phyloP scores from a whole-genome alignment of 2,888 invertebrate species.

The Colostygia pectinataria region DNA sequence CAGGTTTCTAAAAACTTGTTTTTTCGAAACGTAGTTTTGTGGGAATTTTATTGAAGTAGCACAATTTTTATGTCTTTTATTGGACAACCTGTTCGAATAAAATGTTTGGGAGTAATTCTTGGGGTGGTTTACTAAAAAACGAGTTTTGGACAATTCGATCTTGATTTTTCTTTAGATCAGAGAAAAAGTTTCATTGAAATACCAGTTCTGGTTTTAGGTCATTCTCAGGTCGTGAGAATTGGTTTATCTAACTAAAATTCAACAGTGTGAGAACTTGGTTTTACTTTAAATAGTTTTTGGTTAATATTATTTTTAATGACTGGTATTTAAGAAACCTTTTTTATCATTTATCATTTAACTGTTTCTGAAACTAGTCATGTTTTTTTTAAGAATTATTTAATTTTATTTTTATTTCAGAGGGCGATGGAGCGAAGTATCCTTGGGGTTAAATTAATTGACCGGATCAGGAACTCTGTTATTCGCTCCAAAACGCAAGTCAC shows the following conservation, averaged over 20 bases:
- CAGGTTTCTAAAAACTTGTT: conserved; percentile 51
- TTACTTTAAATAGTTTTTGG: too few species aligned
- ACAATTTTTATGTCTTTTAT: conserved; percentile 45
- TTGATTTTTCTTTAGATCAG: conserved; percentile 33
- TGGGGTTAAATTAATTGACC: too few species aligned
- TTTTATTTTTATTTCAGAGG: too few species aligned
- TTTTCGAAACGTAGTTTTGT: conserved; percentile 40
- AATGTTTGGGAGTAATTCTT: conserved; percentile 24
- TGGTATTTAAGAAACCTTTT: too few species aligned
- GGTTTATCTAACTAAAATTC: too few species aligned
- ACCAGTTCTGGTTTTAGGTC: conserved; percentile 43
- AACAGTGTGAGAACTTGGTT: neutral
- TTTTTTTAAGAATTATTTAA: too few species aligned
- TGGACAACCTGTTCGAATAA: conserved; percentile 52
- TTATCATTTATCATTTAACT: too few species aligned
- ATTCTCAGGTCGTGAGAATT: conserved; percentile 23
- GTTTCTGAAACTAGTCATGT: too few species aligned
- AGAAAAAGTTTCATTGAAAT: conserved; percentile 22
- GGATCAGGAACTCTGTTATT: too few species aligned
- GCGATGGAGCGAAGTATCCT: too few species aligned
- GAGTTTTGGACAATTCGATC: conserved; percentile 41
- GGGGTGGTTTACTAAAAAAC: conserved; percentile 48
- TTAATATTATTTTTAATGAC: too few species aligned
- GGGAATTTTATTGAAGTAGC: conserved; percentile 48
- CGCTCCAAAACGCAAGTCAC: too few species aligned